phyloP scores from a whole-genome alignment of 2,888 invertebrate genomes.

The Athalia circularis region DNA sequence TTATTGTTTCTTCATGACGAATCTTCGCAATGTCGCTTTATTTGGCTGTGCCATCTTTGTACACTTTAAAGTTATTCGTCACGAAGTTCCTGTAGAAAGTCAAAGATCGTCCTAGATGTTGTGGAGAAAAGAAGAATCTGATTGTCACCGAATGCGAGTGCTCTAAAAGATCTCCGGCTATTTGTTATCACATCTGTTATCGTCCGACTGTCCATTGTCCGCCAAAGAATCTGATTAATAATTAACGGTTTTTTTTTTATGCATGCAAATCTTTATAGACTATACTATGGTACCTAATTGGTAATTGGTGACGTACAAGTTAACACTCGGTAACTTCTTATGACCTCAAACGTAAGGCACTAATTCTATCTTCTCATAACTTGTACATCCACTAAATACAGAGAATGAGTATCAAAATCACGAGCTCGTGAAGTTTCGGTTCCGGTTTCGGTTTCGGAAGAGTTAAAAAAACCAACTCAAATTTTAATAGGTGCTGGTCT shows the following conservation, averaged over 20 bases:
- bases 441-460: neutral
- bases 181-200: neutral
- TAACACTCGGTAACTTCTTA: neutral
- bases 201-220: conserved; percentile 24
- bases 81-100: neutral
- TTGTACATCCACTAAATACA: neutral
- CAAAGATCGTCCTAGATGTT: neutral
- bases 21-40: conserved; percentile 26
- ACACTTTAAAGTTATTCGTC: neutral
- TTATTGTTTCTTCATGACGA: no score
- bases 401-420: neutral
- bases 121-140: neutral
- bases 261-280: conserved; percentile 12
- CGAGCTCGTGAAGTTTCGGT: neutral
- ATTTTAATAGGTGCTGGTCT: conserved; percentile 29
- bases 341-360: neutral
- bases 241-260: neutral
- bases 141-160: neutral
- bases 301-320: conserved; percentile 28
- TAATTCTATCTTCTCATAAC: neutral
- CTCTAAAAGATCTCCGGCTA: neutral
- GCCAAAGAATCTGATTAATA: neutral
- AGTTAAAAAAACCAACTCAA: conserved; percentile 1
- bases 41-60: conserved; percentile 30
- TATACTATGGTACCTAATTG: neutral